Evolutionary conservation across 2,797 vertebrate genomes (phyloP), one percentile per base, ranked within the genome.

Genomic region (Clarias pachynema): DNA sequence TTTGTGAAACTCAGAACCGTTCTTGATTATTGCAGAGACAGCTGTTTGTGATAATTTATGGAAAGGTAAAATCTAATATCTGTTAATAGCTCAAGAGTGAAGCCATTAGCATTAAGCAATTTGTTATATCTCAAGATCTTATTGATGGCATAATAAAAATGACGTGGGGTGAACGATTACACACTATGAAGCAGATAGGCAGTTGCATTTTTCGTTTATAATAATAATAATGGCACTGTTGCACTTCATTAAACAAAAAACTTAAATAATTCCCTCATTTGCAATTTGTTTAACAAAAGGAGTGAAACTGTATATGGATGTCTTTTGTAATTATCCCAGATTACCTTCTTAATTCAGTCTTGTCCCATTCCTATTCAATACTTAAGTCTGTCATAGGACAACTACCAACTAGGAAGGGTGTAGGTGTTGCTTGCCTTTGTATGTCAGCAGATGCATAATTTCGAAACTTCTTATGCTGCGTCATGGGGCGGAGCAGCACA

Each of bases 31-130:
- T 79, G 60, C 60, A 63, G 24, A 44, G 60, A 44, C 31, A 63
- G 24, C 34, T 79, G 15, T 65, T 65, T 44, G 24, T 44, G 37
- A 79, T 79, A 40, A 62, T 63, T 10, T 65, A 79, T 44, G 60
- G n/a, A 22, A 10, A 9, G 73, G 16, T 77, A 79, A 80, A 79
- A 65, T 79, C 34, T 79, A 63, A 44, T 40, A 40, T 37, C 29
- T 34, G 22, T 26, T 15, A 40, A 37, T 40, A 62, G 31, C 31
- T 26, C 59, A 65, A 63, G n/a, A 20, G 16, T 29, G 60, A 79
- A 79, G 15, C 3, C 65, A 18, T 63, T 65, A 63, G 60, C 37
- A 29, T 26, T 29, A 1, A 49, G 60, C 5, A 63, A 79, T 79
- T 79, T 7, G 63, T 79, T 63, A 62, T 44, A 63, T 26, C 6